Base-by-base conservation (phyloP, 2,797 vertebrate species). In the Peromyscus attwateri region DNA sequence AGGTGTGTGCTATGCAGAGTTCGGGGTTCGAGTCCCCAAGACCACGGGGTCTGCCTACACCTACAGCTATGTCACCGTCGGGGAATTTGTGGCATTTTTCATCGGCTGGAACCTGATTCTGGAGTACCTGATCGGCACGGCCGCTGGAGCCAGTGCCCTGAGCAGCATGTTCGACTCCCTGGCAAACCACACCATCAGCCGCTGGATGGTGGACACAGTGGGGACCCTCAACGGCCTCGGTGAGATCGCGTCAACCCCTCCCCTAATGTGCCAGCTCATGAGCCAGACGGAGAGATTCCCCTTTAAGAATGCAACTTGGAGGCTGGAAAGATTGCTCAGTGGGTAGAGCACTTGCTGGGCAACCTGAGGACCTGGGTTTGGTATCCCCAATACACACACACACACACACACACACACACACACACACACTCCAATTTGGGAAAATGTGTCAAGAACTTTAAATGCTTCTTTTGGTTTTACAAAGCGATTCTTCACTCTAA, bases 21-120 rank as follows among this genome's bases (percentile, higher is more conserved):
- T 99, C 1, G 99, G 99, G 0, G 99, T 99, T 40, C 99, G 99
- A 0, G 99, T 99, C 3, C 99, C 99, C 0, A 99, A 99, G 98
- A 99, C 99, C 21, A 99, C 99, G 0, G 99, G 99, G 93, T 99
- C 99, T 0, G 99, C 99, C 81, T 99, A 99, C 98, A 99, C 99
- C 81, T 99, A 99, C 99, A 99, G 99, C 98, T 99, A 99, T 0
- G 99, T 99, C 97, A 99, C 99, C 0, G 99, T 99, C 0, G 99
- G 99, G 1, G 99, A 99, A 98, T 99, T 99, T 0, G 99, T 99
- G 98, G 99, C 99, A 0, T 99, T 99, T 95, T 99, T 99, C 98
- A 99, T 99, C 0, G 99, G 99, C 94, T 99, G 99, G 99, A 99
- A 99, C 97, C 98, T 99, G 98, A 99, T 99, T 97, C 98, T 99